A percentile compares a stretch with the other conserved stretches of the same genome.
phyloP scores from a whole-genome alignment of 2,888 invertebrate genomes.

The Chironomus tentans region DNA sequence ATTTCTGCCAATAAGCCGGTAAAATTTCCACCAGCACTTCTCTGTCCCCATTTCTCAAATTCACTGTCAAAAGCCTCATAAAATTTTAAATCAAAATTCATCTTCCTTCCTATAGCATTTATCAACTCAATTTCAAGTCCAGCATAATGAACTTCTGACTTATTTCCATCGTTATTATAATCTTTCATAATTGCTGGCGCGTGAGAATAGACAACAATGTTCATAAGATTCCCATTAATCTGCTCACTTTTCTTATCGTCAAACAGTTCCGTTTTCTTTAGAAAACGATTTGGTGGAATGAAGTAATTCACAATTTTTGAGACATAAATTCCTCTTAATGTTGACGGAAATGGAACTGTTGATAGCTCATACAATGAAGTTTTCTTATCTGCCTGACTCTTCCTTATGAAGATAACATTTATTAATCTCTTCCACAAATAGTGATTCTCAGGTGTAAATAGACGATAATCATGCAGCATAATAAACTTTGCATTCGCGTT shows the following conservation, averaged over 20 bases:
- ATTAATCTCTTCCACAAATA: conserved; percentile 71
- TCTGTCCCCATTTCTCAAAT: conserved; percentile 58
- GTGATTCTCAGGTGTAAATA: conserved; percentile 55
- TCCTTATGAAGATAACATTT: conserved; percentile 61
- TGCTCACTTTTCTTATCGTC: conserved; percentile 50
- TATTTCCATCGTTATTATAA: conserved; percentile 32
- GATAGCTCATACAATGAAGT: conserved; percentile 49
- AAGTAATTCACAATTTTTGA: conserved; percentile 33
- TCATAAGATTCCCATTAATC: conserved; percentile 49
- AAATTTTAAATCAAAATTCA: conserved; percentile 61
- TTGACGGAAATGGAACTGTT: conserved; percentile 65
- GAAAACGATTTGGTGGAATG: neutral
- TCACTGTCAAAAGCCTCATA: conserved; percentile 56
- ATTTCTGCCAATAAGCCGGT: conserved; percentile 68
- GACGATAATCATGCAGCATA: conserved; percentile 57
- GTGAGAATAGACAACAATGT: conserved; percentile 57
- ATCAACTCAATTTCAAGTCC: conserved; percentile 66
- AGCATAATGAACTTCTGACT: conserved; percentile 37
- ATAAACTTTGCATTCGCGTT: conserved; percentile 63
- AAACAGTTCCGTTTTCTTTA: conserved; percentile 42
- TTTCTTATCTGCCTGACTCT: conserved; percentile 33
- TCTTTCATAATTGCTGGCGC: conserved; percentile 52
- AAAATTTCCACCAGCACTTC: conserved; percentile 53
- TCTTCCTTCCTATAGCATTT: conserved; percentile 52
- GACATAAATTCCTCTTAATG: conserved; percentile 40